Percentiles rank a stretch among this genome's conserved stretches.
Evolutionary conservation across 2,888 invertebrate genomes (phyloP).

Genomic region (Magallana nippona): DNA sequence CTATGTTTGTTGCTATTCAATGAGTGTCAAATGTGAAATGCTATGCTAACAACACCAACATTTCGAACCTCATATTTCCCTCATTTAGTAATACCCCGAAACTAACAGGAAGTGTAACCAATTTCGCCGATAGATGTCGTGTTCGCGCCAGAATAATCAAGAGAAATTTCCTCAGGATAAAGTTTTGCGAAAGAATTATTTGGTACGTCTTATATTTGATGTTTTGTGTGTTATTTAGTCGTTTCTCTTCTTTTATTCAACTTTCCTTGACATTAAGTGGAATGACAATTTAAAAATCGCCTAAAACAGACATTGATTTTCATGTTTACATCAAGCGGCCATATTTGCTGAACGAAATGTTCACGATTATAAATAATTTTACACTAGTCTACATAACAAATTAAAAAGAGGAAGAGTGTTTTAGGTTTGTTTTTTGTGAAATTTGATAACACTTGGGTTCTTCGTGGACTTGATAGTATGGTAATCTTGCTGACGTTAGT

Average conservation of each 20-base stretch:
- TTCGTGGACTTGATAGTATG: neutral
- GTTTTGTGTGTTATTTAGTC: too few species aligned
- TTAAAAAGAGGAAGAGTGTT: too few species aligned
- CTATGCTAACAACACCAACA: neutral
- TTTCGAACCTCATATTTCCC: too few species aligned
- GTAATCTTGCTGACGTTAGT: neutral
- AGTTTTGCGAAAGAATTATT: neutral
- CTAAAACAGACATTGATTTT: conserved; percentile 20
- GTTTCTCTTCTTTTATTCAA: too few species aligned
- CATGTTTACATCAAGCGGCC: conserved; percentile 34
- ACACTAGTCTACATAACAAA: too few species aligned
- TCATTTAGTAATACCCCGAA: neutral
- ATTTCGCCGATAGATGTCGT: conserved; percentile 39
- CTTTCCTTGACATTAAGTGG: neutral
- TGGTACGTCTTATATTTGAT: neutral
- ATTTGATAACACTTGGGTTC: neutral
- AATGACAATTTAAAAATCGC: neutral
- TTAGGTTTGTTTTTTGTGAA: neutral
- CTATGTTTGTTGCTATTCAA: too few species aligned
- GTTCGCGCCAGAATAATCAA: conserved; percentile 45
- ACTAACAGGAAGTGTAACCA: conserved; percentile 14
- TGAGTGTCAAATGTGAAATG: neutral
- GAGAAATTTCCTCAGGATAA: conserved; percentile 15
- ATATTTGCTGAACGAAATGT: conserved; percentile 29
- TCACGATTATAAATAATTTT: neutral